Conservation (phyloP, 2,888 invertebrate species). For the Octonoba sinensis region DNA sequence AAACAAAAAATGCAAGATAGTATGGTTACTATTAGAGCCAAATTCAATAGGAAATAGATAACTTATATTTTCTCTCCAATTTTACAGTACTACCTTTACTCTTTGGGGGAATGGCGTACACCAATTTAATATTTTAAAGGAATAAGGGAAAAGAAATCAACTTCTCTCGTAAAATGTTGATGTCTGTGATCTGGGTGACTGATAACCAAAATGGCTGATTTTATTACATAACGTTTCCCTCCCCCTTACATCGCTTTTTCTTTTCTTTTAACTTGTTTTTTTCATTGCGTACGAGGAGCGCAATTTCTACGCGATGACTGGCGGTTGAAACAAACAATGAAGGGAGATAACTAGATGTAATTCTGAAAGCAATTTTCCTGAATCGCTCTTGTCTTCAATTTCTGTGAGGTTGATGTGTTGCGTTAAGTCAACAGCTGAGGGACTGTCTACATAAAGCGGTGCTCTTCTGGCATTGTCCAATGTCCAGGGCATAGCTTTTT, state of each 20-base stretch:
- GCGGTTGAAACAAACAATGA: conserved; percentile 60
- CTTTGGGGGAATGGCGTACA: too few species aligned
- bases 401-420: conserved; percentile 53
- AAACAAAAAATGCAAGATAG: too few species aligned
- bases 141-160: too few species aligned
- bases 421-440: conserved; percentile 49
- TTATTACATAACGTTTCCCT: conserved; percentile 4
- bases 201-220: conserved; percentile 4
- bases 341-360: conserved; percentile 62
- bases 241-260: conserved; percentile 4
- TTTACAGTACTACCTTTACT: too few species aligned
- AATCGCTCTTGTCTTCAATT: conserved; percentile 60
- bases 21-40: too few species aligned
- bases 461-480: not conserved
- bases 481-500: too few species aligned
- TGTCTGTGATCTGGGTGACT: not conserved
- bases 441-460: conserved; percentile 26
- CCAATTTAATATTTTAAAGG: too few species aligned
- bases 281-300: conserved; percentile 21
- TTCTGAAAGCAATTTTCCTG: conserved; percentile 61
- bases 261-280: conserved; percentile 8
- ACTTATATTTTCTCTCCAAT: too few species aligned
- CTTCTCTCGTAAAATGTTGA: not conserved
- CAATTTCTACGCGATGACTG: conserved; percentile 52
- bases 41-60: too few species aligned